These are phyloP conservation scores for Ptychodera flava DNA, from an alignment of 35 echinoderm and acorn worm genomes.

Conservation along the genomic window DNA sequence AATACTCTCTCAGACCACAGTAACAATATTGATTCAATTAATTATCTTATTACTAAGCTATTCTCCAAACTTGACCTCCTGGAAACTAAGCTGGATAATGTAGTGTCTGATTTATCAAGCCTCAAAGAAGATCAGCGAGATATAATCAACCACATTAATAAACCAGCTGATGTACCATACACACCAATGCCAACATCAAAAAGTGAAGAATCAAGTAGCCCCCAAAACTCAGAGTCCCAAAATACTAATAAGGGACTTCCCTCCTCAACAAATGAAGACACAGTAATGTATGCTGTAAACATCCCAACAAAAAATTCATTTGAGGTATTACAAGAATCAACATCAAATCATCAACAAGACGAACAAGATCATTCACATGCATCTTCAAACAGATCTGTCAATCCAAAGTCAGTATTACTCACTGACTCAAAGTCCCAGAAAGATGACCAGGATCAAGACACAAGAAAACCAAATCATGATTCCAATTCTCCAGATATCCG, in stretches of 20 bases:
- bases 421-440: too few relatives aligned
- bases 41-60: not conserved
- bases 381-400: too few relatives aligned
- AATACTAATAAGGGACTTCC: not conserved
- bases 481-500: too few relatives aligned
- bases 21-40: not conserved
- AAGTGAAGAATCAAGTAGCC: not conserved
- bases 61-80: not conserved
- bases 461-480: too few relatives aligned
- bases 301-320: not conserved
- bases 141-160: too few relatives aligned
- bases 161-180: too few relatives aligned
- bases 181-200: too few relatives aligned
- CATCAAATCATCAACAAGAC: too few relatives aligned
- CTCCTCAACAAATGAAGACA: not conserved
- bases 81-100: too few relatives aligned
- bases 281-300: not conserved
- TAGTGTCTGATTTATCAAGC: not conserved
- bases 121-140: not conserved
- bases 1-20: not conserved
- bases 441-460: too few relatives aligned
- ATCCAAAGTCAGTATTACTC: too few relatives aligned
- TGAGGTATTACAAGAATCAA: not conserved
- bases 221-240: not conserved
- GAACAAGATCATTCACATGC: too few relatives aligned